Percentiles rank a stretch among this genome's conserved stretches.
Evolutionary conservation across 2,888 invertebrate species (phyloP).

Genomic region (Therioaphis trifolii): DNA sequence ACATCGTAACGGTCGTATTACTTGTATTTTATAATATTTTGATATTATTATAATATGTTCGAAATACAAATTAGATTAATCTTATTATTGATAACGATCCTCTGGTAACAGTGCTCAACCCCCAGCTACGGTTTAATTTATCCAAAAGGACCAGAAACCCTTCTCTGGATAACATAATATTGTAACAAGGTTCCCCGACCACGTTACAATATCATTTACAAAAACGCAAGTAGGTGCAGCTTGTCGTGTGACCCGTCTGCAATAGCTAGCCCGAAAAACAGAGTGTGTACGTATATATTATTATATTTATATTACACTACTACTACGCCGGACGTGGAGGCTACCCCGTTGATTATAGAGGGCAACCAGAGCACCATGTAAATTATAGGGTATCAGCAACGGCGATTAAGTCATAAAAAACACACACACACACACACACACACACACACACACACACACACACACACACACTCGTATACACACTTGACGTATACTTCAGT

Average conservation of each 20-base stretch:
- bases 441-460: neutral
- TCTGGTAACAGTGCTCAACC: too few species aligned
- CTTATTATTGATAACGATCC: too few species aligned
- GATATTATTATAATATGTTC: too few species aligned
- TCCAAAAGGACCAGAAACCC: too few species aligned
- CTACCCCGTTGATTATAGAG: conserved; percentile 52
- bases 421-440: neutral
- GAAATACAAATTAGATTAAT: too few species aligned
- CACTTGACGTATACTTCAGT: neutral
- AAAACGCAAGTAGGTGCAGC: too few species aligned
- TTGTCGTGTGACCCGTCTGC: neutral
- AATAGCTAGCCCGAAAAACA: neutral
- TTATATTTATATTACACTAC: neutral
- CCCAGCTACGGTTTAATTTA: too few species aligned
- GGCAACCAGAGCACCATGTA: conserved; percentile 18
- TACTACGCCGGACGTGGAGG: neutral
- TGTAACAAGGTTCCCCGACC: too few species aligned
- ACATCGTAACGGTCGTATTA: too few species aligned
- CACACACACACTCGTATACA: neutral
- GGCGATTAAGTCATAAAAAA: conserved; percentile 61
- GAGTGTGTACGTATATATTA: neutral
- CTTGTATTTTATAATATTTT: too few species aligned
- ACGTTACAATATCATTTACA: too few species aligned
- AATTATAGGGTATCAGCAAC: conserved; percentile 56
- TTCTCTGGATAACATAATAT: too few species aligned